Evolutionary conservation across 37 sponge, comb jelly and placozoan species (phyloP), one percentile per base, ranked within the genome.

Genomic region (Oopsacas minuta): DNA sequence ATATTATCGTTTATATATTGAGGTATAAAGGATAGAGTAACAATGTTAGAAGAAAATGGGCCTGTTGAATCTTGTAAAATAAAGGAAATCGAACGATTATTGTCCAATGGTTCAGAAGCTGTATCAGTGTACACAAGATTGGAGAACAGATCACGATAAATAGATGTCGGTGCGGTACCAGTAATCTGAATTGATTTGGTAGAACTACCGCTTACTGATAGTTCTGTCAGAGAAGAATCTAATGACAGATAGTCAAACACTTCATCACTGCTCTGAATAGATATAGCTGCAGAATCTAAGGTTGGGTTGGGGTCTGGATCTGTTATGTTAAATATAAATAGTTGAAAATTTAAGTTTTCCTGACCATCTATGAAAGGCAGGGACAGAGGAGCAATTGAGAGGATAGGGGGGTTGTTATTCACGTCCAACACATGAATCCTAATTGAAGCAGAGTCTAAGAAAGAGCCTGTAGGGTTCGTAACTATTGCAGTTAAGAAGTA

Each of bases 241-340:
- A 61, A 5, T 5, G 22, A 61, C 22, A 61, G 75, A 61, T 61
- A 61, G 75, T 61, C 75, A 61, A 61, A 61, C 5, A 61, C 28
- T 5, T 10, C 30, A 12, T 25, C 22, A 25, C 1, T 61, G 28
- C 75, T 61, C 1, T 10, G 5, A 20, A 61, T 61, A 61, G 75
- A 61, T 32, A 61, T 61, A 61, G 20, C 28, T 10, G 75, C 75
- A 3, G 75, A 61, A n/a, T 61, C 75, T 61, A 61, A 25, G 7
- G 75, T 61, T 3, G 75, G 75, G 30, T 61, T 61, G 15, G 38
- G 53, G n/a, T 84, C 85, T 32, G 22, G 81, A 84, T 84, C 85
- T 81, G 85, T 84, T 75, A 51, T 51, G 81, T 28, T 39, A 36
- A 83, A 83, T 3, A 39, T 15, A 61, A 1, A 8, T 32, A 8